A percentile compares a stretch with the other conserved stretches of the same genome.
These are phyloP conservation scores for Rhorus exstirpatorius DNA, from an alignment of 2,888 invertebrate genomes.

Conservation along the genomic window DNA sequence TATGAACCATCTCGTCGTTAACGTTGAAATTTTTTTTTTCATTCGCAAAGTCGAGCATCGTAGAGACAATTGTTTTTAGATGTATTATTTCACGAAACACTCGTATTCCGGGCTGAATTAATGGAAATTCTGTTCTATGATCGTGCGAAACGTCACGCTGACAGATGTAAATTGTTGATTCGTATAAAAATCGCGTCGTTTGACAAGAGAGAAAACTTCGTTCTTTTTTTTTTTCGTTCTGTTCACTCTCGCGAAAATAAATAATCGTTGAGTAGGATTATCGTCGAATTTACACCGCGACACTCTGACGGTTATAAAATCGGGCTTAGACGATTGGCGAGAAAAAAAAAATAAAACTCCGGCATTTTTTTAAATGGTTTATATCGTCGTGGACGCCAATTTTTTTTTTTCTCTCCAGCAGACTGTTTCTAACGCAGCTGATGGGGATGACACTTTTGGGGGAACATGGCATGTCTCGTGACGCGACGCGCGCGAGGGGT, in stretches of 20 bases:
- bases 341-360: constrained; percentile 10
- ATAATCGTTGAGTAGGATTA: constrained; percentile 1
- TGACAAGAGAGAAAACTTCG: background rate
- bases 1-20: constrained; percentile 38
- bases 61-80: constrained; percentile 1
- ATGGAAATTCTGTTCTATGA: constrained; percentile 6
- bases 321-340: background rate
- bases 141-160: constrained; percentile 24
- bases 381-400: constrained; percentile 45
- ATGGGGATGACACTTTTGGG: constrained; percentile 47
- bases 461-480: background rate
- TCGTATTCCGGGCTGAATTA: constrained; percentile 4
- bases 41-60: constrained; percentile 40
- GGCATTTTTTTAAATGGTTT: constrained; percentile 11
- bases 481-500: too few relatives aligned
- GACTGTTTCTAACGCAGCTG: constrained; percentile 60
- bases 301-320: constrained; percentile 27
- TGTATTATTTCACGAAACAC: constrained; percentile 11
- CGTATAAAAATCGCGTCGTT: background rate
- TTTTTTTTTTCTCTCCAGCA: constrained; percentile 39
- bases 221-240: constrained; percentile 22
- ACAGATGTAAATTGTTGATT: constrained; percentile 15
- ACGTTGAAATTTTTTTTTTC: constrained; percentile 34
- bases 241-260: constrained; percentile 10
- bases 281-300: constrained; percentile 19